A percentile compares a stretch with the other conserved stretches of the same genome.
Evolutionary conservation across 2,113 vertebrate species (phyloP).

Genomic region (Anser brachyrhynchus): DNA sequence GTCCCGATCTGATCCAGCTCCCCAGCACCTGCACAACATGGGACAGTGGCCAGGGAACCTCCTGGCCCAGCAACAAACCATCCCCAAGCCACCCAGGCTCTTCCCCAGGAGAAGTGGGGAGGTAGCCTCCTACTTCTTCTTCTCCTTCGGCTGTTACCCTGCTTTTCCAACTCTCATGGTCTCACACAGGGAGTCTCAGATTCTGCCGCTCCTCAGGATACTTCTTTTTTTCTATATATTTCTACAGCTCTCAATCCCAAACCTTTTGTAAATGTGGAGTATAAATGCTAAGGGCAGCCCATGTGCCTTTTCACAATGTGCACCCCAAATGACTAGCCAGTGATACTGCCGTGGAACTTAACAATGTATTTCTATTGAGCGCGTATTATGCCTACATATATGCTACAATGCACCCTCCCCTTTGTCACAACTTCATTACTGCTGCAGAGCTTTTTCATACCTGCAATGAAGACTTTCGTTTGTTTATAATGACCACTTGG

Average conservation of each 20-base stretch:
- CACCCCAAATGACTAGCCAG: neutral
- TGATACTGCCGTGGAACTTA: neutral
- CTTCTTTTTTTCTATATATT: neutral
- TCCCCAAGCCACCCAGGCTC: neutral
- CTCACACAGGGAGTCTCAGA: neutral
- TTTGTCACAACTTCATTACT: neutral
- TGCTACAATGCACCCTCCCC: too few relatives aligned
- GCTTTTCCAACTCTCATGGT: too few relatives aligned
- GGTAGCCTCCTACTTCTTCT: neutral
- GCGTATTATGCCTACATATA: neutral
- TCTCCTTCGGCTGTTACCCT: accelerated
- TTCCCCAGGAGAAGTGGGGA: neutral
- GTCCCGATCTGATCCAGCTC: neutral
- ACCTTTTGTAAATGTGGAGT: neutral
- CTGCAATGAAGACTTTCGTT: neutral
- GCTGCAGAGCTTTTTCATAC: neutral
- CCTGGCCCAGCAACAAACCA: neutral
- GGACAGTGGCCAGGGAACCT: accelerated
- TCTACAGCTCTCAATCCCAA: neutral
- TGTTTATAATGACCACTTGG: neutral
- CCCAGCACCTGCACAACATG: neutral
- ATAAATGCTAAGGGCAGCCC: neutral
- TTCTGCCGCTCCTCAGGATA: accelerated
- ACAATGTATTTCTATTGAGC: neutral
- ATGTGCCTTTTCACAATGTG: neutral